A percentile compares a stretch with the other conserved stretches of the same genome.
phyloP scores from a whole-genome alignment of 2,113 vertebrate species.

The Epinephelus cyanopodus region DNA sequence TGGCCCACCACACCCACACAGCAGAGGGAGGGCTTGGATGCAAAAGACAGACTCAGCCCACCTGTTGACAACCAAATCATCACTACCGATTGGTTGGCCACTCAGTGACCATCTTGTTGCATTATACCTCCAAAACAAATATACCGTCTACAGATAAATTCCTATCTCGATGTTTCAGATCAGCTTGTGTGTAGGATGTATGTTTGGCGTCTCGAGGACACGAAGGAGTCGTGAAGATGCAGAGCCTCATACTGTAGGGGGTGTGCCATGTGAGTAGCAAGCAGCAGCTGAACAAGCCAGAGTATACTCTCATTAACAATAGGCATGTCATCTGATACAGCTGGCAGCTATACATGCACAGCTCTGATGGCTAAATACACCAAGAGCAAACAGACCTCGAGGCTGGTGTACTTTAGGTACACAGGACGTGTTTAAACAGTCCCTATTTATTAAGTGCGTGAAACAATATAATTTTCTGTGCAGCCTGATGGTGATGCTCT shows the following conservation, averaged over 20 bases:
- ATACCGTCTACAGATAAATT: neutral
- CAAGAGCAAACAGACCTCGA: constrained; percentile 37
- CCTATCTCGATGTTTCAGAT: neutral
- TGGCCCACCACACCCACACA: constrained; percentile 48
- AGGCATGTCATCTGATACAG: constrained; percentile 60
- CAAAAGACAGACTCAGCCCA: constrained; percentile 36
- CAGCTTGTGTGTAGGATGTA: neutral
- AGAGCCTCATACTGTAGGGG: neutral
- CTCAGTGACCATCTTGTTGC: neutral
- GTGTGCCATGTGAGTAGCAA: neutral
- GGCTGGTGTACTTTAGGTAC: constrained; percentile 11
- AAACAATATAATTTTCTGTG: neutral
- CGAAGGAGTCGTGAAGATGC: neutral
- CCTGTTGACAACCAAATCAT: constrained; percentile 45
- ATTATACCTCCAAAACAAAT: constrained; percentile 4
- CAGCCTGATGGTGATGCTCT: neutral
- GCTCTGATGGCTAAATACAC: constrained; percentile 14
- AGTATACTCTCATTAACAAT: constrained; percentile 45
- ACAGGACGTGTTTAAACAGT: neutral
- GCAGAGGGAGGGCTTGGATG: constrained; percentile 28
- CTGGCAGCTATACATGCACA: constrained; percentile 2
- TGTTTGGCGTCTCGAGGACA: neutral
- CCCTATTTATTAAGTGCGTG: neutral
- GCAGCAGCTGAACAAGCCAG: constrained; percentile 51
- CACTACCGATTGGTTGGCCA: constrained; percentile 9